Evolutionary conservation across 37 sponge, comb jelly and placozoan species (phyloP).

Genomic region (Theonella swinhoei): DNA sequence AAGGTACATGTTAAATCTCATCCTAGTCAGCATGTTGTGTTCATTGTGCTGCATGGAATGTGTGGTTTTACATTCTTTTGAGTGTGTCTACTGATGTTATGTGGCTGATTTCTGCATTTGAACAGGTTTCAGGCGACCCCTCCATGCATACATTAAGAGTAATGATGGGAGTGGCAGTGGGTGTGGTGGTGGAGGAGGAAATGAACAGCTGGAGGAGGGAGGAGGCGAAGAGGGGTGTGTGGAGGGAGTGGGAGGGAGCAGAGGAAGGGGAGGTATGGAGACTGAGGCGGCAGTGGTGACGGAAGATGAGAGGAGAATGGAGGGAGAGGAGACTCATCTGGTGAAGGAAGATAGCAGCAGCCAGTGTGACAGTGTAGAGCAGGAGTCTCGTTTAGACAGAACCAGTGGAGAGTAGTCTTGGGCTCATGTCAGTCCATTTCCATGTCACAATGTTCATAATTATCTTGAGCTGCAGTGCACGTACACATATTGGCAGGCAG

Average conservation of each 20-base stretch:
- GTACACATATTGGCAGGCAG: too few species aligned
- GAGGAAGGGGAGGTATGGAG: background rate
- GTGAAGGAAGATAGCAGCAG: too few species aligned
- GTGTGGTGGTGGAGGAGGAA: background rate
- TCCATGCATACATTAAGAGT: slow-evolving; percentile 59
- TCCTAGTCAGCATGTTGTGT: background rate
- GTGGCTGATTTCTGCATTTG: too few species aligned
- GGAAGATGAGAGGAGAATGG: background rate
- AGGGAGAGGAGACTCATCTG: background rate
- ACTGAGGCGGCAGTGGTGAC: background rate
- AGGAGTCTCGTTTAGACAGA: background rate
- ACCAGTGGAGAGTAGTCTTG: background rate
- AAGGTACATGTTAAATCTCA: slow-evolving; percentile 63
- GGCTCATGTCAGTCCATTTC: too few species aligned
- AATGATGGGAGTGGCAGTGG: background rate
- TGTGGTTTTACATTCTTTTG: too few species aligned
- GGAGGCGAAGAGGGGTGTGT: background rate
- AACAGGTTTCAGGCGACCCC: slow-evolving; percentile 65
- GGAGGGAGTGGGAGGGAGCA: background rate
- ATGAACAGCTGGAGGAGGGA: background rate
- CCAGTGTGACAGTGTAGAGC: background rate
- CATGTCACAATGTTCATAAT: too few species aligned
- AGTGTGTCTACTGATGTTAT: background rate
- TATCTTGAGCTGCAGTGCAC: too few species aligned
- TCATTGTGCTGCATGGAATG: too few species aligned